Base-by-base conservation (phyloP, 53 echinoderm and acorn worm species). In the Actinopyga echinites region DNA sequence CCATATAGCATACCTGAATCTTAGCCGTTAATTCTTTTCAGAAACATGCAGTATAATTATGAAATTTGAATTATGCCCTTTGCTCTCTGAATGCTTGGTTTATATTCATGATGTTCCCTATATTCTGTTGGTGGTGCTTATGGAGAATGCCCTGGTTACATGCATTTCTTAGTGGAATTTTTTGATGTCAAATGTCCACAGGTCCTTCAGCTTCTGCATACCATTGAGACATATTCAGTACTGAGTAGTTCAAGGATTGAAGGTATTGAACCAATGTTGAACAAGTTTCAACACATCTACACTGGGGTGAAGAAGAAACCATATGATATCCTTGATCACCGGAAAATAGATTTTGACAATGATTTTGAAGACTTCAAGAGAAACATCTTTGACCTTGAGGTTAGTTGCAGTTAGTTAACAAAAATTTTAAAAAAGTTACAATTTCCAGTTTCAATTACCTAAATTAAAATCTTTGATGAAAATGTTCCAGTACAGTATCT, bases 281-380 rank as follows among this genome's bases (percentile, higher is more conserved):
- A 84, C 68, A 96, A 96, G 68, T 96, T 96, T 61, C 97, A 90
- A 78, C 80, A 86, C 62, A 93, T 96, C 87, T 96, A 94, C 59
- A 34, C 92, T 26, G 88, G 84, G 24, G 86, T 96, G 67, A 96
- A 94, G 90, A 96, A 96, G 92, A 94, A 96, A 79, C 93, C 97
- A 2, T 94, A 94, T 74, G 97, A 96, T 59, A 92, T 96, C 35
- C 83, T 96, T 30, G 97, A 96, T 61, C 93, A 94, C 49, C 90
- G 97, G 61, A 96, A 91, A 81, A 59, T 86, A 28, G 97, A 96
- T 87, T 96, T 96, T 86, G 97, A 96, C 86, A 86, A 90, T 38
- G 97, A 96, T 74, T 96, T 88, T 87, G 93, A 96, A 57, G 97
- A 94, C 24, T 96, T 96, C 87, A 94, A 94, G 92, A 90, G 85